Conservation (phyloP, 2,113 vertebrate genomes). For the Paraplagusia blochii region DNA sequence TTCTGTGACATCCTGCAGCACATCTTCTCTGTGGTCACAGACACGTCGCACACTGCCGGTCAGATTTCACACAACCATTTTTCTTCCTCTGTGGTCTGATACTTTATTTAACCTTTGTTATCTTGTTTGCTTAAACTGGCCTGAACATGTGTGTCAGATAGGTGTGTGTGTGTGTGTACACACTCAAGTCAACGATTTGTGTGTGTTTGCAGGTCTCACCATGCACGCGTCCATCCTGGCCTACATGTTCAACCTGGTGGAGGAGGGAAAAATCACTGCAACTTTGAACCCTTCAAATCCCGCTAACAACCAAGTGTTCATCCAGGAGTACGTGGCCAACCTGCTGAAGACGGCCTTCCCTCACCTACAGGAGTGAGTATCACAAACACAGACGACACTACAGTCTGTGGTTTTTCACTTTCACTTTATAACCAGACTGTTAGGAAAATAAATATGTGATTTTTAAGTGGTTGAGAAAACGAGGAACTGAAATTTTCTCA, state of each 20-base stretch:
- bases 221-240: conserved; percentile 99
- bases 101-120: too few species aligned
- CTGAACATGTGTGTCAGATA: too few species aligned
- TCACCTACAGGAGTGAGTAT: conserved; percentile 94
- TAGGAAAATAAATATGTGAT: too few species aligned
- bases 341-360: conserved; percentile 97
- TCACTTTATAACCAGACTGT: neutral
- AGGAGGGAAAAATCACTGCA: conserved; percentile 95
- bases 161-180: neutral
- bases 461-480: too few species aligned
- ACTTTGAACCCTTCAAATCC: conserved; percentile 84
- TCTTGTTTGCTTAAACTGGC: too few species aligned
- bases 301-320: conserved; percentile 92
- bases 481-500: too few species aligned
- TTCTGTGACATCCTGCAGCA: conserved; percentile 98
- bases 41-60: conserved; percentile 98
- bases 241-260: conserved; percentile 99
- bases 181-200: too few species aligned
- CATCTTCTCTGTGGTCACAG: conserved; percentile 98
- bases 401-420: too few species aligned
- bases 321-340: conserved; percentile 98
- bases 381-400: neutral
- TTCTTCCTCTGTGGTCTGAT: too few species aligned
- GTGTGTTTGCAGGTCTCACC: conserved; percentile 83
- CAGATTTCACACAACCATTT: too few species aligned